Percentiles rank a stretch among this genome's conserved stretches.
These are phyloP conservation scores for Peromyscus attwateri DNA, from an alignment of 2,797 vertebrate species.

Conservation along the genomic window DNA sequence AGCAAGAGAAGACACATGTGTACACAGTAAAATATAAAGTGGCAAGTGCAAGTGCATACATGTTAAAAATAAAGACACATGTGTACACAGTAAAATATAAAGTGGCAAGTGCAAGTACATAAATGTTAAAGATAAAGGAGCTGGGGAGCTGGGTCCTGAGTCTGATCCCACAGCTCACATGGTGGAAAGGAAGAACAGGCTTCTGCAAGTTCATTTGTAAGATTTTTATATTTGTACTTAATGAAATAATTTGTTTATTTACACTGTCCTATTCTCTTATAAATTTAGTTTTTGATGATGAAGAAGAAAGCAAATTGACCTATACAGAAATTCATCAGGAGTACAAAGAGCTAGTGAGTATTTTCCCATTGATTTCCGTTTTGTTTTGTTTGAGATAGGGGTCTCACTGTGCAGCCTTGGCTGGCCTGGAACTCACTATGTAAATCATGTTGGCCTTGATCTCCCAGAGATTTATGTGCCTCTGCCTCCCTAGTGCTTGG, in stretches of 20 bases:
- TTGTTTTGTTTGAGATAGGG: background rate
- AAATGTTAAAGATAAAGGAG: background rate
- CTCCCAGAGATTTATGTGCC: background rate
- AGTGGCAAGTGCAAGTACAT: background rate
- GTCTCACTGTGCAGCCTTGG: background rate
- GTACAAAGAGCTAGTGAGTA: conserved; percentile 97
- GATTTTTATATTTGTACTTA: conserved; percentile 59
- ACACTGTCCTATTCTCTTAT: conserved; percentile 65
- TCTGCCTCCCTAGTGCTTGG: background rate
- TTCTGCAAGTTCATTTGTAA: conserved; percentile 24
- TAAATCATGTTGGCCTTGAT: background rate
- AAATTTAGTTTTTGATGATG: conserved; percentile 96
- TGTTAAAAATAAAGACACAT: no score
- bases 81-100: conserved; percentile 17
- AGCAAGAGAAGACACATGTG: no score
- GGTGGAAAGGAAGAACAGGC: background rate
- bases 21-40: no score
- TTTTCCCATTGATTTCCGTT: background rate
- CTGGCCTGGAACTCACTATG: background rate
- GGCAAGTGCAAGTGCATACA: no score
- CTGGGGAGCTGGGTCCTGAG: background rate
- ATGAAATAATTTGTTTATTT: conserved; percentile 48
- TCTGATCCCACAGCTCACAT: background rate
- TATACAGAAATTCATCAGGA: conserved; percentile 99
- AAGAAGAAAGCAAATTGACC: conserved; percentile 98